Percentiles rank a stretch among this genome's conserved stretches.
Evolutionary conservation across 2,797 vertebrate genomes (phyloP).

Genomic region (Numenius phaeopus): DNA sequence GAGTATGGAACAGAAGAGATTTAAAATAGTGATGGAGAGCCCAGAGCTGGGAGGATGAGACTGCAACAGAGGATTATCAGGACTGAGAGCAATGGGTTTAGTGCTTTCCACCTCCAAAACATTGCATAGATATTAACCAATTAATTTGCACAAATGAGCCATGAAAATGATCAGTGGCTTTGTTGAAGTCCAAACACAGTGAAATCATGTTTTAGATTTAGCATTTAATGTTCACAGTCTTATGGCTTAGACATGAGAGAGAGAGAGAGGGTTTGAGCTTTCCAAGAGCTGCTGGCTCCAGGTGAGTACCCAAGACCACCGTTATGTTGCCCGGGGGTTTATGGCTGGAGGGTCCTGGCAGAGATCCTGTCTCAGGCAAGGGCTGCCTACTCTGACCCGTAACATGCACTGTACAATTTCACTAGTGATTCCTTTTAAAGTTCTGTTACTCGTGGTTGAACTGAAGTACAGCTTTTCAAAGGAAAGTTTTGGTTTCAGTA

Average conservation of each 20-base stretch:
- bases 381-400: rapidly evolving
- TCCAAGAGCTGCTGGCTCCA: not conserved
- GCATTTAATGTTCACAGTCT: not conserved
- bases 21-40: slow-evolving; percentile 25
- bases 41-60: not conserved
- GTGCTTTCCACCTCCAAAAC: slow-evolving; percentile 27
- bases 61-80: not conserved
- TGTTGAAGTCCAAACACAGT: slow-evolving; percentile 28
- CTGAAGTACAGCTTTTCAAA: not conserved
- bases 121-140: slow-evolving; percentile 30
- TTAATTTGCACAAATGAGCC: slow-evolving; percentile 56
- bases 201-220: slow-evolving; percentile 24
- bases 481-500: not conserved
- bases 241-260: not conserved
- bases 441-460: not conserved
- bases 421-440: not conserved
- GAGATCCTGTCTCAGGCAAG: not conserved
- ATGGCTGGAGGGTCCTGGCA: not conserved
- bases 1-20: slow-evolving; percentile 1
- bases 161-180: slow-evolving; percentile 49
- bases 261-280: not conserved
- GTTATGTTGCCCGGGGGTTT: not conserved
- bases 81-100: not conserved
- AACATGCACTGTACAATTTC: not conserved
- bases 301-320: not conserved